These are phyloP conservation scores for Hyles euphorbiae DNA, from an alignment of 1,140 invertebrate genomes.

Conservation along the genomic window DNA sequence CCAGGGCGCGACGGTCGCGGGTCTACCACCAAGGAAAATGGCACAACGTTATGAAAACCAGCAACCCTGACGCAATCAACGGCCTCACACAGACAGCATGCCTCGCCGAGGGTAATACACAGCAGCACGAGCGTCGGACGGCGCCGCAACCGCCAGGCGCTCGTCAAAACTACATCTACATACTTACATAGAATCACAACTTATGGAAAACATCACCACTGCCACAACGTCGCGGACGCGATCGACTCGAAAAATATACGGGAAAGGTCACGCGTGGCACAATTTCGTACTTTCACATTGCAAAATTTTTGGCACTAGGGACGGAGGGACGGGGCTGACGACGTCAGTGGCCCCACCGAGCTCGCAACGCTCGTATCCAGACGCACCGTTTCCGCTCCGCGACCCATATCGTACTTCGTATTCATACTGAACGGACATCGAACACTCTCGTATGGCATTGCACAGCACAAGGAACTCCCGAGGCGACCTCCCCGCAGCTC, in stretches of 20 bases:
- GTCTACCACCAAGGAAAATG: too few relatives aligned
- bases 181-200: constrained; percentile 43
- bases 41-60: too few relatives aligned
- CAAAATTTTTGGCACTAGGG: constrained; percentile 74
- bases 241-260: constrained; percentile 36
- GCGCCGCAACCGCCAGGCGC: constrained; percentile 23
- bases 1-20: too few relatives aligned
- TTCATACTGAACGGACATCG: constrained; percentile 23
- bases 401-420: constrained; percentile 24
- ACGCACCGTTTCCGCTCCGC: constrained; percentile 44
- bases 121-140: constrained; percentile 10
- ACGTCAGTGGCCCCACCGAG: constrained; percentile 70
- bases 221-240: constrained; percentile 1
- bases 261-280: constrained; percentile 70
- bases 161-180: constrained; percentile 34
- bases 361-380: constrained; percentile 62
- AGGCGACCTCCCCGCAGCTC: constrained; percentile 53
- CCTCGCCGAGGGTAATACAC: not conserved
- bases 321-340: constrained; percentile 64
- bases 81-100: too few relatives aligned
- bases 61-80: too few relatives aligned
- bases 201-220: constrained; percentile 8
- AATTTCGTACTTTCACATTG: constrained; percentile 74
- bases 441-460: constrained; percentile 29
- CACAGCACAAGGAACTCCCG: constrained; percentile 31